Evolutionary conservation across 2,113 vertebrate species (phyloP), one percentile per base, ranked within the genome.

Genomic region (Daphoenositta chrysoptera): DNA sequence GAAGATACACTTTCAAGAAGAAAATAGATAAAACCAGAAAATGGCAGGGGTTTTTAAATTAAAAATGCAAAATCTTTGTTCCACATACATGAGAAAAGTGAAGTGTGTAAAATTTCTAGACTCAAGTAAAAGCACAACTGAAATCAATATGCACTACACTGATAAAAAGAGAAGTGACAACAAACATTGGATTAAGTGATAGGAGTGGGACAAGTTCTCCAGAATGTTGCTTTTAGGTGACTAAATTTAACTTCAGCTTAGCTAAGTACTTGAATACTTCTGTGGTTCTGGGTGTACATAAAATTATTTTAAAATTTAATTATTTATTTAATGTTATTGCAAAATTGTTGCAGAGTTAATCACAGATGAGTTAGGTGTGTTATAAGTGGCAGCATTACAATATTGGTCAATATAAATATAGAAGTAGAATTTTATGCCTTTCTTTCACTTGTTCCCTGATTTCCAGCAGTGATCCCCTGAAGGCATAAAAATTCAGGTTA

Each of bases 41-140:
- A 66, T 21, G 0, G 6, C 31, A 1, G 1, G 1, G 0, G 3
- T n/a, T 42, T 83, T 56, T 7, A 33, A 58, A 13, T 13, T 11
- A 84, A 37, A 47, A 83, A 35, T 26, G 39, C 2, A 68, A 89
- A 64, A 65, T 48, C 7, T 33, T 88, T 88, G 2, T 47, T 75
- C 9, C 7, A n/a, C 0, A 0, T 21, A 26, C 2, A 37, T 57
- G 6, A 61, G 17, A 69, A 87, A 64, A 91, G 2, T 65, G 16
- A 83, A 51, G 7, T 24, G 8, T 3, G 10, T 6, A 37, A 66
- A 70, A n/a, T 13, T 35, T 75, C 28, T 83, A 76, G 44, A 80
- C 56, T 22, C 47, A 57, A 20, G 7, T 7, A 63, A 56, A 89
- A 3, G 0, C 16, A 53, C 1, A 76, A 51, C 2, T 56, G n/a